These are phyloP conservation scores for Scaptodrosophila latifasciaeformis DNA, from an alignment of 2,888 invertebrate genomes.

Conservation along the genomic window DNA sequence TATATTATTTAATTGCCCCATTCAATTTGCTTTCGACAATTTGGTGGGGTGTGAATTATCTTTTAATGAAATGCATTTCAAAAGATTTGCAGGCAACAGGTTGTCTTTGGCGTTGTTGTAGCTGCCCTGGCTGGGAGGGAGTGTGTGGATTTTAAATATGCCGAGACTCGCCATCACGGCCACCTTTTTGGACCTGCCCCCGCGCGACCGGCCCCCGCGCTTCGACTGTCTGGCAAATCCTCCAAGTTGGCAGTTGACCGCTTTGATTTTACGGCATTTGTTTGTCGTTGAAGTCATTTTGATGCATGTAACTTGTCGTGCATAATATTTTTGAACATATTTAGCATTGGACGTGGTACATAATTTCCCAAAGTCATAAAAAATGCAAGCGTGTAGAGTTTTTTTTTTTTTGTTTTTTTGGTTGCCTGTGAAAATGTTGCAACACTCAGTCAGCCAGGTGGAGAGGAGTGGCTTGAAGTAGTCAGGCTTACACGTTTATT, in stretches of 20 bases:
- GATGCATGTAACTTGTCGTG: constrained; percentile 64
- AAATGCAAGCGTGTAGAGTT: constrained; percentile 23
- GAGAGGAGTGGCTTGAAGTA: constrained; percentile 39
- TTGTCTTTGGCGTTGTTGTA: constrained; percentile 39
- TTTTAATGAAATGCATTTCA: constrained; percentile 51
- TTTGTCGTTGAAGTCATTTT: constrained; percentile 55
- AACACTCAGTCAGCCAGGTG: too few species aligned
- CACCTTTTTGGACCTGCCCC: background rate
- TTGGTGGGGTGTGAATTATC: constrained; percentile 23
- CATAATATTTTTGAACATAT: constrained; percentile 59
- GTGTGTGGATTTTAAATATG: constrained; percentile 38
- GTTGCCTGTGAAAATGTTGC: constrained; percentile 19
- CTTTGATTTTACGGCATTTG: constrained; percentile 60
- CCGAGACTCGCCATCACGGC: constrained; percentile 13
- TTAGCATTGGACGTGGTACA: constrained; percentile 60
- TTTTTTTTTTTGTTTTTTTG: constrained; percentile 5
- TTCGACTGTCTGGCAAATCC: background rate
- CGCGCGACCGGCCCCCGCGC: background rate
- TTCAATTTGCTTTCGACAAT: constrained; percentile 6
- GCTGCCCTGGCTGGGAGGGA: constrained; percentile 15
- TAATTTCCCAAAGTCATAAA: constrained; percentile 52
- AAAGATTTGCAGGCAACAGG: constrained; percentile 55
- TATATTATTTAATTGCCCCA: constrained; percentile 1
- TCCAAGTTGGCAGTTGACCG: constrained; percentile 25
- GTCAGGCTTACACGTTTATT: constrained; percentile 24